Conservation (phyloP, 2,797 vertebrate species). For the Pitangus sulphuratus region DNA sequence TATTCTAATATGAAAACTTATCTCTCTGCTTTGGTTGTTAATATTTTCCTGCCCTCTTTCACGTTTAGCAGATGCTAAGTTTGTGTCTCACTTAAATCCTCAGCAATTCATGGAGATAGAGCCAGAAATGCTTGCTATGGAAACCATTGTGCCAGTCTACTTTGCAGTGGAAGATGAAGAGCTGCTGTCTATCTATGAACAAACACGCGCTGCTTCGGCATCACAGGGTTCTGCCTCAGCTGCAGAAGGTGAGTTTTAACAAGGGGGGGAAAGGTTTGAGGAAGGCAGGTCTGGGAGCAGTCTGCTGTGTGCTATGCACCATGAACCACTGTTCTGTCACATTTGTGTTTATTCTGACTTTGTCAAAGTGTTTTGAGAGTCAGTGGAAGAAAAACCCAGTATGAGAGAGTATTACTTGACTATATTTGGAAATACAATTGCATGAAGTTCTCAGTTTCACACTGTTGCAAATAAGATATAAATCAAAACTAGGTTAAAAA, state of each 20-base stretch:
- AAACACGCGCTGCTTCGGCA: slow-evolving; percentile 91
- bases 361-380: not conserved
- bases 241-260: slow-evolving; percentile 85
- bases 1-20: not conserved
- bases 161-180: slow-evolving; percentile 96
- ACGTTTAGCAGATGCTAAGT: not conserved
- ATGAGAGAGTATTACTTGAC: not conserved
- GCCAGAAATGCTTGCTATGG: slow-evolving; percentile 95
- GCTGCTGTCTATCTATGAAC: slow-evolving; percentile 93
- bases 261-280: not conserved
- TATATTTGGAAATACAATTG: not conserved
- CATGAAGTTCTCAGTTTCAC: not conserved
- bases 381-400: not conserved
- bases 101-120: slow-evolving; percentile 99
- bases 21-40: not conserved
- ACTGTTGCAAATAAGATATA: not conserved
- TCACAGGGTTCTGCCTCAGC: slow-evolving; percentile 91
- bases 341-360: not conserved
- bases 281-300: not conserved
- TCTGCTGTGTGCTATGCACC: not conserved
- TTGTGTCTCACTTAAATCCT: not conserved
- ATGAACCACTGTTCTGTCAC: not conserved
- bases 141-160: slow-evolving; percentile 95
- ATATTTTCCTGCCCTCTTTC: not conserved
- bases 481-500: not conserved